phyloP scores from a whole-genome alignment of 2,888 invertebrate genomes.

The Therioaphis trifolii region DNA sequence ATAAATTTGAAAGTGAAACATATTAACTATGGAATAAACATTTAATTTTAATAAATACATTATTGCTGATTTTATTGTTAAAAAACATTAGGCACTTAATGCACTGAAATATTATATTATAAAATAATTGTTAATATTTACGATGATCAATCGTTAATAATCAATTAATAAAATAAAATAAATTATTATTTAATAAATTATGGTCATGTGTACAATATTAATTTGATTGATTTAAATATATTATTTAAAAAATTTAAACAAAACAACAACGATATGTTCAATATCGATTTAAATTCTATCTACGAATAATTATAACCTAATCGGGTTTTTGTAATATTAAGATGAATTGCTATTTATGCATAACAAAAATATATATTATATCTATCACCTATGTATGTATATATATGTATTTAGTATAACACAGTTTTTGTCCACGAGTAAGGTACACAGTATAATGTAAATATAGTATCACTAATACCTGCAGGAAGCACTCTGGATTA shows the following conservation, averaged over 20 bases:
- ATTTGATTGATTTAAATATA: not conserved
- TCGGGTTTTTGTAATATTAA: not conserved
- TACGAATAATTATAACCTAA: not conserved
- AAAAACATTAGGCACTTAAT: no score
- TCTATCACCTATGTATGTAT: conserved; percentile 10
- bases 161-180: conserved; percentile 22
- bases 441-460: conserved; percentile 35
- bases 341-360: not conserved
- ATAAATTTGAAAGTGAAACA: no score
- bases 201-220: not conserved
- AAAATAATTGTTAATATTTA: no score
- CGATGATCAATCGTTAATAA: not conserved
- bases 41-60: no score
- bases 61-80: no score
- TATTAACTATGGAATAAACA: no score
- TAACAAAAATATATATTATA: not conserved
- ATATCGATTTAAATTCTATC: not conserved
- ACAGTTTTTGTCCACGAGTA: conserved; percentile 32
- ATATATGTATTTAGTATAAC: not conserved
- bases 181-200: not conserved
- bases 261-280: conserved; percentile 41
- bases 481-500: conserved; percentile 56
- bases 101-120: no score
- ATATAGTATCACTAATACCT: conserved; percentile 27
- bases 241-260: conserved; percentile 3